Percentiles rank a stretch among this genome's conserved stretches.
Evolutionary conservation across 2,797 vertebrate species (phyloP).

Genomic region (Triplophysa yarkandensis): DNA sequence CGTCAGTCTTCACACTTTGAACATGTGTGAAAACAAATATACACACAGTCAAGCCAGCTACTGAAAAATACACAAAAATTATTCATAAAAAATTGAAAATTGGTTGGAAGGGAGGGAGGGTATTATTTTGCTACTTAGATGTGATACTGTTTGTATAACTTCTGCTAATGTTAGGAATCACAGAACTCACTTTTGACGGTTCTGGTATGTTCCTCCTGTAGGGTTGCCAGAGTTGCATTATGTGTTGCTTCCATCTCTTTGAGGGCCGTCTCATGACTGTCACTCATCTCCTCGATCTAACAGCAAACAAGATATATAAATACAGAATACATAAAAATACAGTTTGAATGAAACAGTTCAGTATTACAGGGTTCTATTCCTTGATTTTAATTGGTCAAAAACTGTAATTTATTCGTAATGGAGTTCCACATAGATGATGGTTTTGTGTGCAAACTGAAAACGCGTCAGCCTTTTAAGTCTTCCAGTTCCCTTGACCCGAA

Average conservation of each 20-base stretch:
- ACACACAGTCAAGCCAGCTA: too few relatives aligned
- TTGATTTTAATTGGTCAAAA: background rate
- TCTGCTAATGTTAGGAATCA: background rate
- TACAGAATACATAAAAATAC: background rate
- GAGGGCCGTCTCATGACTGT: conserved; percentile 79
- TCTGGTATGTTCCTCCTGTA: conserved; percentile 86
- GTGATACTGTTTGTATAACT: background rate
- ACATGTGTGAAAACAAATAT: too few relatives aligned
- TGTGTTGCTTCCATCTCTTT: conserved; percentile 85
- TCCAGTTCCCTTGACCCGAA: too few relatives aligned
- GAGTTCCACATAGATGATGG: background rate
- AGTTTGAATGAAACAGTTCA: background rate
- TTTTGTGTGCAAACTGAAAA: background rate
- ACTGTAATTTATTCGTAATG: background rate
- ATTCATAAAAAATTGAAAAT: too few relatives aligned
- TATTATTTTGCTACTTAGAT: too few relatives aligned
- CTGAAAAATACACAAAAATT: too few relatives aligned
- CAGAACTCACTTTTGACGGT: conserved; percentile 84
- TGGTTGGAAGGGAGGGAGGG: too few relatives aligned
- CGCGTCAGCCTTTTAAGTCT: too few relatives aligned
- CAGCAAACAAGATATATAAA: background rate
- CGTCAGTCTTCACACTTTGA: too few relatives aligned
- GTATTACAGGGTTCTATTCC: too few relatives aligned
- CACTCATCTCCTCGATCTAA: conserved; percentile 88
- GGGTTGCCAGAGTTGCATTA: conserved; percentile 75